Percentiles rank a stretch among this genome's conserved stretches.
Evolutionary conservation across 1,140 invertebrate species (phyloP).

Genomic region (Holotrichia oblita): DNA sequence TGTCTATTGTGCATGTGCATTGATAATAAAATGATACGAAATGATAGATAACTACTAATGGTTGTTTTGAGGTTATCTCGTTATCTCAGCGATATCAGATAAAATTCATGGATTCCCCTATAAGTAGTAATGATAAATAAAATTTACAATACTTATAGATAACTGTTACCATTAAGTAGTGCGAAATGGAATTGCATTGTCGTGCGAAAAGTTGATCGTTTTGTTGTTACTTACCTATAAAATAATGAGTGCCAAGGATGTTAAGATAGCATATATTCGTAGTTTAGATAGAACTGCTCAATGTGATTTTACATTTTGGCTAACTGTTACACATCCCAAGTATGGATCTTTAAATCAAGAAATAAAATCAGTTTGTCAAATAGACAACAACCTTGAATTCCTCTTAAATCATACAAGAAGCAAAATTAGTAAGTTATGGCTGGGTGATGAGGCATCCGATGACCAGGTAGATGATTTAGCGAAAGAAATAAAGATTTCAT

Average conservation of each 20-base stretch:
- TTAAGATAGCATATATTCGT: constrained; percentile 46
- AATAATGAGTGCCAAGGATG: not conserved
- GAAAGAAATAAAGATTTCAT: constrained; percentile 46
- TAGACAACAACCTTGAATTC: constrained; percentile 42
- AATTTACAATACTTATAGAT: too few relatives aligned
- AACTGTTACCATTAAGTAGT: too few relatives aligned
- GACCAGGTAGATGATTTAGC: constrained; percentile 52
- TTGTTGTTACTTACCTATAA: too few relatives aligned
- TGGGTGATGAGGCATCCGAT: not conserved
- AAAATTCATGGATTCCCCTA: too few relatives aligned
- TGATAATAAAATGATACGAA: too few relatives aligned
- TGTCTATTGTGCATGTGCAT: too few relatives aligned
- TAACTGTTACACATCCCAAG: constrained; percentile 41
- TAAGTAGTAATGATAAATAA: too few relatives aligned
- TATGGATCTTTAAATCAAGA: constrained; percentile 44
- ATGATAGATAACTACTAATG: too few relatives aligned
- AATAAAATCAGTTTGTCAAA: constrained; percentile 45
- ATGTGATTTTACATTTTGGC: constrained; percentile 45
- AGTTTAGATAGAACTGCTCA: constrained; percentile 38
- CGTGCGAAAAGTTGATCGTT: too few relatives aligned
- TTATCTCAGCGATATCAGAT: too few relatives aligned
- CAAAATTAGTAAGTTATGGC: constrained; percentile 45
- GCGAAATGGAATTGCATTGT: too few relatives aligned
- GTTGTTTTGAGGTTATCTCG: too few relatives aligned
- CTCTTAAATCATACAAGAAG: constrained; percentile 45